A percentile compares a stretch with the other conserved stretches of the same genome.
These are phyloP conservation scores for Falcaria lacertinaria DNA, from an alignment of 2,888 invertebrate genomes.

Conservation along the genomic window DNA sequence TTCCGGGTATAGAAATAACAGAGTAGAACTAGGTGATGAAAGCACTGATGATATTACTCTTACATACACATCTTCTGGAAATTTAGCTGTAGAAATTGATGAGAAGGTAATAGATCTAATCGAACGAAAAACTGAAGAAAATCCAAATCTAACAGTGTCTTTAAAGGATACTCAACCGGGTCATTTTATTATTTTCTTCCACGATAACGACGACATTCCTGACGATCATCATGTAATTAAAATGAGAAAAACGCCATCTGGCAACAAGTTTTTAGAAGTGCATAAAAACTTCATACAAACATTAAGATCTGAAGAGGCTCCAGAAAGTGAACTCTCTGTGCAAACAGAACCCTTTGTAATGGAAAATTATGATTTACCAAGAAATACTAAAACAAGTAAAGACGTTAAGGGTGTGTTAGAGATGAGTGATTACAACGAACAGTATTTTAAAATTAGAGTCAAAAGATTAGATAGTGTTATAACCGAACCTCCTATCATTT, in stretches of 20 bases:
- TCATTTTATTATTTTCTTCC: neutral
- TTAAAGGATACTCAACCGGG: neutral
- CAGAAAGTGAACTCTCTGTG: neutral
- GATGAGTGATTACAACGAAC: neutral
- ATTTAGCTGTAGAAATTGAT: conserved; percentile 25
- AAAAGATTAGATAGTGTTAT: conserved; percentile 19
- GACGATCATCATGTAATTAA: neutral
- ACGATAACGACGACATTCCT: neutral
- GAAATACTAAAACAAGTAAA: conserved; percentile 1
- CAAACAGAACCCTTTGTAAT: neutral
- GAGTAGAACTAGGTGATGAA: conserved; percentile 10
- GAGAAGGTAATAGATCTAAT: conserved; percentile 2
- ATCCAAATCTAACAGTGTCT: conserved; percentile 20
- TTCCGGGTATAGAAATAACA: too few relatives aligned
- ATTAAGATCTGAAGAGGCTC: conserved; percentile 1
- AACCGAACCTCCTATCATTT: conserved; percentile 30
- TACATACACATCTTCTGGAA: conserved; percentile 29
- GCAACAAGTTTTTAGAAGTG: conserved; percentile 22
- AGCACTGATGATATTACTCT: conserved; percentile 20
- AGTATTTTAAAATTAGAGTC: conserved; percentile 32
- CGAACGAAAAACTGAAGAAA: conserved; percentile 10
- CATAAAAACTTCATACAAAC: conserved; percentile 13
- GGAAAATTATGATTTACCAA: neutral
- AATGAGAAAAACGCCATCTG: conserved; percentile 28
- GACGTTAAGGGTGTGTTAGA: neutral